Base-by-base conservation (phyloP, 2,888 invertebrate species). In the Volucella zonaria region DNA sequence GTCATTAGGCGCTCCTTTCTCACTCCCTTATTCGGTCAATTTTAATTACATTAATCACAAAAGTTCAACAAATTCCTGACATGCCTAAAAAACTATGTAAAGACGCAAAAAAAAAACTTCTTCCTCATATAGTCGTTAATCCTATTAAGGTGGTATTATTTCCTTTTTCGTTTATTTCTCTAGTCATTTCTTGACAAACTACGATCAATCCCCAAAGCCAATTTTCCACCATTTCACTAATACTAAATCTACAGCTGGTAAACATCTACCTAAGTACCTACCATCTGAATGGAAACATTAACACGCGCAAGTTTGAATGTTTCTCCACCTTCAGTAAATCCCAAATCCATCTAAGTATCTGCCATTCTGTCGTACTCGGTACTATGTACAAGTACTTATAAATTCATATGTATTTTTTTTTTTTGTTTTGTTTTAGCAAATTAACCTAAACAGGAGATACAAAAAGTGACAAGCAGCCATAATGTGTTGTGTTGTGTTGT, bases 101-200 rank as follows among this genome's bases (percentile, higher is more conserved):
- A 31, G 23, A 23, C 23, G 4, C 2, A 23, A 23, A 23, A 31
- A 31, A 31, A 31, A 31, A 31, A 31, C 4, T 6, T 49, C 49
- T 14, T 14, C 49, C 18, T 51, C 0, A 15, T 56, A 6, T 31
- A 31, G 31, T 31, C 31, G 31, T 31, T 52, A 42, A 61, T 42
- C 31, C 31, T 15, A 61, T 52, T 71, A 14, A 71, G 42, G 43
- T 71, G n/a, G 6, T 43, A 56, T 56, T 40, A 15, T 31, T 38
- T 40, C 1, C 23, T 23, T n/a, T 42, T 71, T 61, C n/a, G 43
- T 77, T 64, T 52, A 59, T 54, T 82, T 62, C 6, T 31, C 49
- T 58, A 73, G 73, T 82, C 78, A 78, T 49, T 62, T 68, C 62
- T 6, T 82, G 78, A 82, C 74, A 68, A 62, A 78, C 73, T 51